phyloP scores from a whole-genome alignment of 2,888 invertebrate species.

The Pristionchus exspectatus region DNA sequence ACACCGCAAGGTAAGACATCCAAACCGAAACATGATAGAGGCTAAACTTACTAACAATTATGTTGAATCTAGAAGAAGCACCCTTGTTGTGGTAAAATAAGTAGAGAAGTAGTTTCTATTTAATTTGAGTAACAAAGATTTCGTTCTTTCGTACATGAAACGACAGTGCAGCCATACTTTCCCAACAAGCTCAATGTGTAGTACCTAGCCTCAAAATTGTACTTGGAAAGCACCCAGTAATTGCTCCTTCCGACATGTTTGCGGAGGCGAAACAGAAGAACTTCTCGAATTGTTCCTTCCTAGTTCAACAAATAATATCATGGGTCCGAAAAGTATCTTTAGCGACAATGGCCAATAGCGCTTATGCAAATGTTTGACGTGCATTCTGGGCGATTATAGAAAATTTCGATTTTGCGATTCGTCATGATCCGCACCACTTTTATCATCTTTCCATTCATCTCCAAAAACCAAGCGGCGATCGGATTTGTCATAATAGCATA shows the following conservation, averaged over 20 bases:
- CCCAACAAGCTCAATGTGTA: background rate
- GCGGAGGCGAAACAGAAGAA: background rate
- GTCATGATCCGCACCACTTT: conserved; percentile 19
- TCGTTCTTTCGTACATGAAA: too few relatives aligned
- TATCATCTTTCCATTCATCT: background rate
- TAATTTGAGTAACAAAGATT: too few relatives aligned
- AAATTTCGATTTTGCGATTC: background rate
- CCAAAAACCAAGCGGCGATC: background rate
- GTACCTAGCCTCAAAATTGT: background rate
- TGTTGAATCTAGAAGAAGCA: too few relatives aligned
- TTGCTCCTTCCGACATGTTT: background rate
- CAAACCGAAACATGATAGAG: too few relatives aligned
- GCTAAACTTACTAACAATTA: too few relatives aligned
- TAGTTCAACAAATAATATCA: background rate
- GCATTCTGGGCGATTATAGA: background rate
- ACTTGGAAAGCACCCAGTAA: background rate
- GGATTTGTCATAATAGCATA: background rate
- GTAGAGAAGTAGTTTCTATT: too few relatives aligned
- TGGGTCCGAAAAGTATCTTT: background rate
- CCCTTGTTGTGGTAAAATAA: too few relatives aligned
- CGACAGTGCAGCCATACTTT: background rate
- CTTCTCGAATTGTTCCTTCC: background rate
- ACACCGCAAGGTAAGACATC: conserved; percentile 77
- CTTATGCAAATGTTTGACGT: conserved; percentile 1
- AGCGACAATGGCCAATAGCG: background rate